phyloP scores from a whole-genome alignment of 2,797 vertebrate genomes.

The Falco columbarius region DNA sequence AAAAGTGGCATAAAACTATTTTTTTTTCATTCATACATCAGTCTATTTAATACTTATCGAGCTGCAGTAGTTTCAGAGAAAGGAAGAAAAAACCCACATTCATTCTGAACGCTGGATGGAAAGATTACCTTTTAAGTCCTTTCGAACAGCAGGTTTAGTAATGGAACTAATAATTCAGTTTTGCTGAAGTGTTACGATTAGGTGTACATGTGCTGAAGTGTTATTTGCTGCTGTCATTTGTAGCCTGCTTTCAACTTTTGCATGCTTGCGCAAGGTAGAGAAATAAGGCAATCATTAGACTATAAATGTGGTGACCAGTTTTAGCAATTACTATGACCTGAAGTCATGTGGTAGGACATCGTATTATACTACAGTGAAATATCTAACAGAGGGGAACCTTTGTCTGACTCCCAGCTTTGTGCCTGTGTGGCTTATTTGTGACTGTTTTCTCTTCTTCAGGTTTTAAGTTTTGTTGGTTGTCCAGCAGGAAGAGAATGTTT shows the following conservation, averaged over 20 bases:
- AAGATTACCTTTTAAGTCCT: slow-evolving; percentile 19
- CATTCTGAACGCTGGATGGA: not conserved
- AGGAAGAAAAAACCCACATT: not conserved
- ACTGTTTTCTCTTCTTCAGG: not conserved
- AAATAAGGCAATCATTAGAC: not conserved
- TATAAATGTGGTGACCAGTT: not conserved
- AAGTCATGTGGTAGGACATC: not conserved
- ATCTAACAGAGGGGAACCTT: not conserved
- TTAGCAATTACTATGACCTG: not conserved
- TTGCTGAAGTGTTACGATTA: not conserved
- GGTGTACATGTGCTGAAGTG: not conserved
- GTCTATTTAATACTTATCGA: not conserved
- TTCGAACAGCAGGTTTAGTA: not conserved
- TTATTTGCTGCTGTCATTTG: slow-evolving; percentile 7
- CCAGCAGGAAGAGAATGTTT: not conserved
- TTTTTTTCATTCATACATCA: not conserved
- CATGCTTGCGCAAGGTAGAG: not conserved
- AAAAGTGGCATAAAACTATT: not conserved
- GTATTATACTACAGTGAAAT: not conserved
- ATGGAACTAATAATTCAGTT: slow-evolving; percentile 26
- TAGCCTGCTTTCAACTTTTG: not conserved
- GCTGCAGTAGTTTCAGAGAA: not conserved
- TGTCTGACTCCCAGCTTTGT: not conserved
- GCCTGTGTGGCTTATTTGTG: not conserved
- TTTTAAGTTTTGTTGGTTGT: not conserved